These are phyloP conservation scores for Sebastolobus alascanus DNA, from an alignment of 2,797 vertebrate genomes.

Conservation along the genomic window DNA sequence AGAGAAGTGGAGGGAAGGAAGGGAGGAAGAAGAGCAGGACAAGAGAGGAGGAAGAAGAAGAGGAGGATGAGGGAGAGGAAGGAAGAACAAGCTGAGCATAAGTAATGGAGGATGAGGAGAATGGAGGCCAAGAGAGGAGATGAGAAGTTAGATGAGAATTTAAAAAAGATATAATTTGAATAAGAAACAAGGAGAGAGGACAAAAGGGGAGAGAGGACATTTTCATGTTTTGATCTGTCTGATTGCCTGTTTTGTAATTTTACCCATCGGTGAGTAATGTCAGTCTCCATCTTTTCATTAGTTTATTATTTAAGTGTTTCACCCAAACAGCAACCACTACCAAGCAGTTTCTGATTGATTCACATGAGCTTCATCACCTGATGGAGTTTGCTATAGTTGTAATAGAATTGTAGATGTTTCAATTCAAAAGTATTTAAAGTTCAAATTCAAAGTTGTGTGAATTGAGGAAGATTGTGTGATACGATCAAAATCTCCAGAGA, in stretches of 20 bases:
- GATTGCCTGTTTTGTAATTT: neutral
- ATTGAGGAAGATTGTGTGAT: neutral
- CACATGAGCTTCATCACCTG: neutral
- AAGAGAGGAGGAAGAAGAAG: slow-evolving; percentile 11
- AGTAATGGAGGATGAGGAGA: slow-evolving; percentile 5
- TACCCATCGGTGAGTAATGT: neutral
- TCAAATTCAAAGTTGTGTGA: neutral
- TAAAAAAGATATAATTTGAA: neutral
- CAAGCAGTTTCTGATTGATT: neutral
- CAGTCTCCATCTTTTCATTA: neutral
- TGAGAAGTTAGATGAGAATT: neutral
- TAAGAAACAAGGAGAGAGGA: neutral
- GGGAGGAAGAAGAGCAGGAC: slow-evolving; percentile 1
- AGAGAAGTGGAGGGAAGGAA: neutral
- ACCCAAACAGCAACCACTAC: neutral
- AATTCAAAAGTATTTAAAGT: neutral
- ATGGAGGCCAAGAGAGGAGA: neutral
- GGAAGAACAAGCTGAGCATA: neutral
- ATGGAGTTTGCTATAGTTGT: neutral
- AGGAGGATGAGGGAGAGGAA: slow-evolving; percentile 6
- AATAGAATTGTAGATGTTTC: neutral
- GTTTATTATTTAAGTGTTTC: neutral
- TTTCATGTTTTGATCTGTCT: neutral
- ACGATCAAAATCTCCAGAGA: neutral
- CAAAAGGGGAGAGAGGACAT: neutral